Evolutionary conservation across 2,888 invertebrate species (phyloP).

Genomic region (Caenorhabditis afra): DNA sequence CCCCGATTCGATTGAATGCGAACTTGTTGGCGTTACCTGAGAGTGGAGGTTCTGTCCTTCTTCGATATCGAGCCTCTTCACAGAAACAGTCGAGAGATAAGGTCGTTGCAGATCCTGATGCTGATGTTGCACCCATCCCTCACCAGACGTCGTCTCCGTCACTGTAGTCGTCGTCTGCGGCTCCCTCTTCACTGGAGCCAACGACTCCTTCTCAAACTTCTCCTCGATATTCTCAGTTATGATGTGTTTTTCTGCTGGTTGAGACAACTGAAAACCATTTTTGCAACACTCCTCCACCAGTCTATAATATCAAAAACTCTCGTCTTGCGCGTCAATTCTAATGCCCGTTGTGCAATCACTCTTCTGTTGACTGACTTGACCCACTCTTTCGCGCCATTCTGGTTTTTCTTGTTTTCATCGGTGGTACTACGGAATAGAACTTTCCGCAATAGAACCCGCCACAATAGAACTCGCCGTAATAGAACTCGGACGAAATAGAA

Average conservation of each 20-base stretch:
- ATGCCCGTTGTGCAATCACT: no score
- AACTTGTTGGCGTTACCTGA: not conserved
- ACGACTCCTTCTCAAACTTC: slow-evolving; percentile 36
- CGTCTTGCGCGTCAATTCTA: no score
- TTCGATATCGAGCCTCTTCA: slow-evolving; percentile 30
- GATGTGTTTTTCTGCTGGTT: slow-evolving; percentile 32
- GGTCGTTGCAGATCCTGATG: slow-evolving; percentile 61
- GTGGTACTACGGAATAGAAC: no score
- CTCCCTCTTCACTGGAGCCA: slow-evolving; percentile 47
- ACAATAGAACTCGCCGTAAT: no score
- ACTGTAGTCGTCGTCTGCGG: slow-evolving; percentile 52
- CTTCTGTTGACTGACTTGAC: no score
- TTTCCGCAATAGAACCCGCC: no score
- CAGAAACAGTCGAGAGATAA: slow-evolving; percentile 29
- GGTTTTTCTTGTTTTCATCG: no score
- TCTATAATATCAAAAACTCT: no score
- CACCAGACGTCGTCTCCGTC: slow-evolving; percentile 53
- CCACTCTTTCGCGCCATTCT: no score
- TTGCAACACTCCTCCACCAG: no score
- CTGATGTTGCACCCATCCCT: slow-evolving; percentile 59
- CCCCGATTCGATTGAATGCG: no score
- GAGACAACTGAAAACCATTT: slow-evolving; percentile 20
- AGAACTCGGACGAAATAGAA: no score
- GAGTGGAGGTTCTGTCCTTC: slow-evolving; percentile 8
- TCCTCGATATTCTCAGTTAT: slow-evolving; percentile 47